phyloP scores from a whole-genome alignment of 2,113 vertebrate genomes.

The Syrmaticus mikado region DNA sequence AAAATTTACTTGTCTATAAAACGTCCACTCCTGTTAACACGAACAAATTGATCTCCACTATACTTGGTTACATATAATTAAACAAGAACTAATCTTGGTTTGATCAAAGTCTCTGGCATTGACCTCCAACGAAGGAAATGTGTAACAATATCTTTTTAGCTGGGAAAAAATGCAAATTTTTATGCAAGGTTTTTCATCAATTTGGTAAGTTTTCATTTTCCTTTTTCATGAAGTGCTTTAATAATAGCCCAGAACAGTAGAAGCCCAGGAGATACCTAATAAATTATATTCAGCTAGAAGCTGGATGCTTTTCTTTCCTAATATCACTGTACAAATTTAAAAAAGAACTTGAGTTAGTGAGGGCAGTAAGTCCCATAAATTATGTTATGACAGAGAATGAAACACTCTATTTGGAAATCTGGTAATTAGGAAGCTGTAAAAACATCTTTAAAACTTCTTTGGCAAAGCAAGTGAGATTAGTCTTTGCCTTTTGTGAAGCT shows the following conservation, averaged over 20 bases:
- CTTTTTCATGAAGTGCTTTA: neutral
- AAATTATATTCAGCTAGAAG: conserved; percentile 17
- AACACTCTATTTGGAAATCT: neutral
- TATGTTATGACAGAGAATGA: neutral
- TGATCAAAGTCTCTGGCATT: conserved; percentile 35
- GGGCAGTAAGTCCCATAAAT: neutral
- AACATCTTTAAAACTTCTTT: neutral
- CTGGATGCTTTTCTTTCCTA: neutral
- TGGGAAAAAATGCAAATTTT: neutral
- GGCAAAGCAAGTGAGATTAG: neutral
- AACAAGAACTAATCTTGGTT: conserved; percentile 29
- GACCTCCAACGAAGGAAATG: neutral
- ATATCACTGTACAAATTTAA: conserved; percentile 52
- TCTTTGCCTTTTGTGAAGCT: neutral
- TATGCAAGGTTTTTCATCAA: neutral
- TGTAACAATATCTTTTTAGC: neutral
- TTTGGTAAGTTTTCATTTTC: neutral
- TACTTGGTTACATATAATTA: conserved; percentile 67
- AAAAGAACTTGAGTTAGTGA: conserved; percentile 39
- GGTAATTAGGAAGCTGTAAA: neutral
- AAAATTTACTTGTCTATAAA: conserved; percentile 77
- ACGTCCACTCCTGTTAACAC: conserved; percentile 56
- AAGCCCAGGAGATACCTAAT: conserved; percentile 1
- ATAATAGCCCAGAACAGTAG: neutral
- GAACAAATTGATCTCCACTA: conserved; percentile 58